Base-by-base conservation (phyloP, 2,113 vertebrate species). In the Oryzias woworae region DNA sequence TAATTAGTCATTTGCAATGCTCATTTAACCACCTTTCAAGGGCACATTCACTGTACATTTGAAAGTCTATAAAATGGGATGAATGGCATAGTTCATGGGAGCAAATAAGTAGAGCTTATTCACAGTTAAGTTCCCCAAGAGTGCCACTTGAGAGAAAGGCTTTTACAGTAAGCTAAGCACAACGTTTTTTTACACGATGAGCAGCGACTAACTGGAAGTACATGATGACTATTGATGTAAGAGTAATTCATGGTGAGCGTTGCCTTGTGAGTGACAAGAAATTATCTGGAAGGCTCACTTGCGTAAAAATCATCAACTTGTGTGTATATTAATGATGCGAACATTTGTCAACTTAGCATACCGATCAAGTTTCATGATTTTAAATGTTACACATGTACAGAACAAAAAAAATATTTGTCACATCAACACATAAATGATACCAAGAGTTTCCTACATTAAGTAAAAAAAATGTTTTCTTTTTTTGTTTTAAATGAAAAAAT, bases 231-330 rank as follows among this genome's bases (percentile, higher is more conserved):
- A 52, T 22, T 58, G 50, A 73, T 54, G 60, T 41, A 62, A 53
- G 73, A 62, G 14, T 36, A 68, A 64, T 73, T 83, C 62, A 81
- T 66, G 66, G 65, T 59, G 57, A 49, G 71, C 74, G 71, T 85
- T 85, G 77, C 64, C 59, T 65, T 78, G 69, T 88, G 72, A 81
- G 80, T 61, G 66, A 83, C 69, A 73, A 26, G 54, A 71, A 73
- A 66, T 55, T 58, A 63, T 83, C 70, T 75, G 59, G 81, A 78
- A 69, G 43, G 63, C 41, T 46, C 46, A 44, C 62, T 77, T 43
- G 77, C 83, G 80, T 60, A 73, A 79, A 76, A 88, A 85, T 80
- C 73, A 88, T 79, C 58, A 61, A 41, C 53, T 57, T 82, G 44
- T 70, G 53, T 77, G 70, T 75, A 66, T 67, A 77, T 55, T 26